Conservation (phyloP, 2,113 vertebrate species). For the Haplotaxodon microlepis region DNA sequence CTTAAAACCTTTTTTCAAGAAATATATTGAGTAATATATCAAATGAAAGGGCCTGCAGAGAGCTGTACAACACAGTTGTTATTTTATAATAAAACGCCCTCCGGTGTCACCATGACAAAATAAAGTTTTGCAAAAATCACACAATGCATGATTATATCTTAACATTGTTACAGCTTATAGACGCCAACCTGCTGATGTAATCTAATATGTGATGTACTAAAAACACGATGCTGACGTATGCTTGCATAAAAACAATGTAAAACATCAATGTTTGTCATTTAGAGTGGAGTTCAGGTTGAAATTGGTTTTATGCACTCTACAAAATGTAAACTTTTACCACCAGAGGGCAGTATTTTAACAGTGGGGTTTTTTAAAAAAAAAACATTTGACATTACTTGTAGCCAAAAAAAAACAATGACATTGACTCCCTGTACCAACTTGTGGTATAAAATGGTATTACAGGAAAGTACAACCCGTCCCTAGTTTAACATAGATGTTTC, state of each 20-base stretch:
- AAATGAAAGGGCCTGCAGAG: not conserved
- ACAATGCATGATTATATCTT: not conserved
- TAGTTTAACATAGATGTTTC: not conserved
- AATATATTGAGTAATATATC: not conserved
- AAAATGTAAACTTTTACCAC: not conserved
- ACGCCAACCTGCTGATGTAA: not conserved
- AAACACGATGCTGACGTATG: accelerated
- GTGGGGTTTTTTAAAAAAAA: accelerated
- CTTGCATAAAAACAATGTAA: not conserved
- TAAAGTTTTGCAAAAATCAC: not conserved
- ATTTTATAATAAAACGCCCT: not conserved
- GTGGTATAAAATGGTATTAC: not conserved
- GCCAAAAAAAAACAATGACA: not conserved
- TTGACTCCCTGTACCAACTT: not conserved
- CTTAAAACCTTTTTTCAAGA: not conserved
- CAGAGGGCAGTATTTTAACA: not conserved
- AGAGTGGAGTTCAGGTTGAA: not conserved
- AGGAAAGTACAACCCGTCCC: not conserved
- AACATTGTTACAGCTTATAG: not conserved
- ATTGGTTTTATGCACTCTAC: not conserved
- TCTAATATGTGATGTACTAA: not conserved
- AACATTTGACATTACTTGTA: not conserved
- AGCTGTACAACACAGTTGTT: not conserved
- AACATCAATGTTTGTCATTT: not conserved
- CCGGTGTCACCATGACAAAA: not conserved